Evolutionary conservation across 2,113 vertebrate species (phyloP), one percentile per base, ranked within the genome.

Genomic region (Bubo scandiacus): DNA sequence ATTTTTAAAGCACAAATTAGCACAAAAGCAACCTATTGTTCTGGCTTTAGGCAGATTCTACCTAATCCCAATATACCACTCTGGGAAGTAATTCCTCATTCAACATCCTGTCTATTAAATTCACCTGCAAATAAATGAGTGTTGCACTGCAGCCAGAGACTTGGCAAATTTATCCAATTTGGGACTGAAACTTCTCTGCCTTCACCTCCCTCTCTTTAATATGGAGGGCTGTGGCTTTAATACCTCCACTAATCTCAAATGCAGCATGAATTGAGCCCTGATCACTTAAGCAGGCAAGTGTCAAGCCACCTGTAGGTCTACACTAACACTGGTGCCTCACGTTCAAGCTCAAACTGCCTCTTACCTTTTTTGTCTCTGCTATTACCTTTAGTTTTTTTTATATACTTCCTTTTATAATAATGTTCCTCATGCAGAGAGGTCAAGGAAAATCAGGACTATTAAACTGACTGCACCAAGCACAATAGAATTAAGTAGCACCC

Each of bases 121-220:
- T 94, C 95, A 95, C 73, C 87, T 88, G 84, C 87, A 92, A 85
- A 93, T 87, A 87, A 97, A 91, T 79, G 61, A 95, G 45, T 40
- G 81, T 65, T 92, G 87, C 62, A 25, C 30, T 67, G 83, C 61
- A 92, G 54, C 54, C 78, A 91, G 89, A 91, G 81, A 68, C 43
- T 65, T 74, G 47, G 93, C 40, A 94, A 88, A 93, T 90, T 82
- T 94, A 93, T 94, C 93, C 70, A 81, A 75, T 97, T 79, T 93
- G 58, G 49, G 71, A 85, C 61, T 92, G 61, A 82, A 92, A 89
- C 90, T 90, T 95, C 84, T 79, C 90, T 94, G 34, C 65, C 36
- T 96, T 95, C 34, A 57, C 73, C 49, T 96, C 66, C 21, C 40
- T 87, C n/a, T 91, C 65, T 87, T 84, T 90, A 71, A 75, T 81